Conservation (phyloP, 2,888 invertebrate genomes). For the Nipponacmea schrenckii region DNA sequence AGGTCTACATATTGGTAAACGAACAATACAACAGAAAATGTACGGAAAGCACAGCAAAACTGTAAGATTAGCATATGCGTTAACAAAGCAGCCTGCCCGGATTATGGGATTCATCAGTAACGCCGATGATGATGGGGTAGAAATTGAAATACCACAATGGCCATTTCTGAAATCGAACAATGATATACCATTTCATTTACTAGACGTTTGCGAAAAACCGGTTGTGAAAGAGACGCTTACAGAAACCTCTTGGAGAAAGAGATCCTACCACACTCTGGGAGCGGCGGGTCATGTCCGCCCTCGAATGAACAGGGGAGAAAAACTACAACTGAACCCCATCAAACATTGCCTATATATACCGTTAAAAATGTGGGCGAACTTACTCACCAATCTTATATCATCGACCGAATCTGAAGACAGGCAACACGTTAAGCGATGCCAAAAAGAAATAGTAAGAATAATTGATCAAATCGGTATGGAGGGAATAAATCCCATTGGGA, state of each 20-base stretch:
- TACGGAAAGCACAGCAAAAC: conserved; percentile 37
- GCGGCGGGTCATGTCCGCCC: not conserved
- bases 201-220: conserved; percentile 38
- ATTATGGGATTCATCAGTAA: conserved; percentile 34
- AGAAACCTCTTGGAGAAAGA: conserved; percentile 37
- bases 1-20: conserved; percentile 37
- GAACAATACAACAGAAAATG: conserved; percentile 34
- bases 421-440: not conserved
- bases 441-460: not conserved
- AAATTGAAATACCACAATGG: conserved; percentile 35
- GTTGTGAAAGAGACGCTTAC: conserved; percentile 28
- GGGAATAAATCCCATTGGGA: not conserved
- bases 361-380: conserved; percentile 14
- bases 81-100: conserved; percentile 30
- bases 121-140: conserved; percentile 35
- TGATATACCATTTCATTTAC: conserved; percentile 34
- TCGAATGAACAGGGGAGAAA: not conserved
- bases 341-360: not conserved
- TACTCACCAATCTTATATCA: not conserved
- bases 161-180: conserved; percentile 26
- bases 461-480: not conserved
- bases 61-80: conserved; percentile 32
- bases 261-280: conserved; percentile 27
- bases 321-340: conserved; percentile 7
- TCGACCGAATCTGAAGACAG: not conserved